These are phyloP conservation scores for Canis aureus DNA, from an alignment of 2,113 vertebrate species.

Conservation along the genomic window DNA sequence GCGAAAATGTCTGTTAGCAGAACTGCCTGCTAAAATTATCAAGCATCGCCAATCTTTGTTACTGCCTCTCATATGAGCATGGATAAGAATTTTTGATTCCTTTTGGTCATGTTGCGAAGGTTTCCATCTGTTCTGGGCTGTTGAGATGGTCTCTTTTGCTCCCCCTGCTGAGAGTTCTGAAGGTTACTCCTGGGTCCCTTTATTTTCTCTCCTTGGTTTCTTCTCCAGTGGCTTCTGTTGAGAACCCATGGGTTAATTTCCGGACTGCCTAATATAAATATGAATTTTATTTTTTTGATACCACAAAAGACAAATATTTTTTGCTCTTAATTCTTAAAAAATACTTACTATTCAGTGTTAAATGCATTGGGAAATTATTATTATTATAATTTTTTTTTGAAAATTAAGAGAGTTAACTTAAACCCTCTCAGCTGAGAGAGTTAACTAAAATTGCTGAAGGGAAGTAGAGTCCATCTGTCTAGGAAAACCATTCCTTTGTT, in stretches of 20 bases:
- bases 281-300: neutral
- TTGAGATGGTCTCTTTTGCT: neutral
- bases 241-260: slow-evolving; percentile 2
- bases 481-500: neutral
- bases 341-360: neutral
- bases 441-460: neutral
- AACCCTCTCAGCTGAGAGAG: neutral
- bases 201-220: neutral
- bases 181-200: neutral
- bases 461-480: neutral
- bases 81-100: neutral
- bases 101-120: neutral
- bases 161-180: neutral
- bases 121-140: neutral
- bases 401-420: neutral
- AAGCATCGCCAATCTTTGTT: neutral
- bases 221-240: neutral
- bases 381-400: neutral
- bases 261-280: neutral
- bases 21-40: neutral
- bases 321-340: neutral
- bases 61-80: neutral
- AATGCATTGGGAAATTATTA: neutral
- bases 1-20: neutral
- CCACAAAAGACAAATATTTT: neutral